Evolutionary conservation across 2,113 vertebrate genomes (phyloP), one percentile per base, ranked within the genome.

Genomic region (Todiramphus chloris): DNA sequence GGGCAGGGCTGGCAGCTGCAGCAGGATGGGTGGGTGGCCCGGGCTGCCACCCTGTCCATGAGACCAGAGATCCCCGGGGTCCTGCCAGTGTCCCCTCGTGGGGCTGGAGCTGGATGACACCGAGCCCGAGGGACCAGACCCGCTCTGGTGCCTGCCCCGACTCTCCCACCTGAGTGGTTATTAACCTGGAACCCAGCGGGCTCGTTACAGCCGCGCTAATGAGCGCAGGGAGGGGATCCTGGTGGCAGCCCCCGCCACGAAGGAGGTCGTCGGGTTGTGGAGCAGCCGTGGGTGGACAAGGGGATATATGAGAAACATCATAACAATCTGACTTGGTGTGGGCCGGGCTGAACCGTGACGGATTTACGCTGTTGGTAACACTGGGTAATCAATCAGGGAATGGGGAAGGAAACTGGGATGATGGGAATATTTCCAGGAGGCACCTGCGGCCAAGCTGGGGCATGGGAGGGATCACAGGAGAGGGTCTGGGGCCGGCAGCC

Each of bases 321-420:
- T 8, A 35, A 67, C 91, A 75, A 28, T 9, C 58, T n/a, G 9
- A 31, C 5, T 8, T 13, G 39, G 9, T 20, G 18, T 33, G 53
- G 62, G 46, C 35, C 1, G 4, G 81, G 14, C 17, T 2, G 67
- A n/a, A 27, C 2, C 5, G 30, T 46, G 0, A 1, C 3, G n/a
- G 48, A 5, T 37, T 60, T 27, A 3, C 6, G 16, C 75, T 14
- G 9, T 37, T 30, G 8, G 55, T 8, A 17, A 15, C 9, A 8
- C 2, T 0, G 6, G 28, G 5, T 35, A 4, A 39, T 55, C 24
- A 9, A 24, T n/a, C 66, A 30, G 35, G 28, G 59, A 79, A 46
- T 2, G 9, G 17, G 19, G 28, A 59, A 28, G 58, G 51, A 56
- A 46, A 51, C 20, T 2, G 11, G 35, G 28, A 43, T 48, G 35